Conservation (phyloP, 2,113 vertebrate species). For the Mionectes macconnelli region DNA sequence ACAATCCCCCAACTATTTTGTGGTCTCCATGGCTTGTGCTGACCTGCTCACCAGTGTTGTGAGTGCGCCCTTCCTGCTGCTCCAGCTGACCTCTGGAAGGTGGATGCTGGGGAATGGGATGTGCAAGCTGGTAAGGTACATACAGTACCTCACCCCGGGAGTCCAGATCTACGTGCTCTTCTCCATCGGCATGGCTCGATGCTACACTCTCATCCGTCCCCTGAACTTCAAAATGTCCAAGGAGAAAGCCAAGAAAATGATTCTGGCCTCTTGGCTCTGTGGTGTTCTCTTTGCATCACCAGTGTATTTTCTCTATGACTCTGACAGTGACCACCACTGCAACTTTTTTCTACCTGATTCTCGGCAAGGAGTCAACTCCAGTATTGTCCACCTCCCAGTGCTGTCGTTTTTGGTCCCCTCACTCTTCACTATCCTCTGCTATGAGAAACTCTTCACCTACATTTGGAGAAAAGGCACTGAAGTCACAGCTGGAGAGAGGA, state of each 20-base stretch:
- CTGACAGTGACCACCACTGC: slow-evolving; percentile 72
- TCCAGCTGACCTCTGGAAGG: slow-evolving; percentile 80
- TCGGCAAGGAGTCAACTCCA: slow-evolving; percentile 77
- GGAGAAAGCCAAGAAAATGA: slow-evolving; percentile 91
- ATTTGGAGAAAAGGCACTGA: neutral
- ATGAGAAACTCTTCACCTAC: neutral
- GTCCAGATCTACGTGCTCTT: slow-evolving; percentile 89
- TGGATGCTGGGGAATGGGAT: slow-evolving; percentile 78
- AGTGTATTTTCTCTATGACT: slow-evolving; percentile 81
- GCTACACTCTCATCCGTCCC: slow-evolving; percentile 87
- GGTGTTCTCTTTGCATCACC: slow-evolving; percentile 80
- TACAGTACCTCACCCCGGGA: slow-evolving; percentile 85
- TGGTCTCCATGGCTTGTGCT: slow-evolving; percentile 90
- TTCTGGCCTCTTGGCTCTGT: slow-evolving; percentile 83
- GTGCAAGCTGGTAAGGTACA: slow-evolving; percentile 83
- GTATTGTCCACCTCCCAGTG: neutral
- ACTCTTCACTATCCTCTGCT: neutral
- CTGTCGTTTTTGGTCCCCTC: neutral
- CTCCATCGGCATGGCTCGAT: slow-evolving; percentile 86
- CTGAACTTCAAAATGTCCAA: slow-evolving; percentile 90
- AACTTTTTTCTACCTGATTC: slow-evolving; percentile 84
- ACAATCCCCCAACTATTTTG: slow-evolving; percentile 94
- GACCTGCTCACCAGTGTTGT: slow-evolving; percentile 85
- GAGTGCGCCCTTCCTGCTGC: slow-evolving; percentile 80
- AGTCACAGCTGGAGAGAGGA: neutral